Percentiles rank a stretch among this genome's conserved stretches.
Conservation (phyloP, 2,888 invertebrate species). For the Hoplodrina blanda region DNA sequence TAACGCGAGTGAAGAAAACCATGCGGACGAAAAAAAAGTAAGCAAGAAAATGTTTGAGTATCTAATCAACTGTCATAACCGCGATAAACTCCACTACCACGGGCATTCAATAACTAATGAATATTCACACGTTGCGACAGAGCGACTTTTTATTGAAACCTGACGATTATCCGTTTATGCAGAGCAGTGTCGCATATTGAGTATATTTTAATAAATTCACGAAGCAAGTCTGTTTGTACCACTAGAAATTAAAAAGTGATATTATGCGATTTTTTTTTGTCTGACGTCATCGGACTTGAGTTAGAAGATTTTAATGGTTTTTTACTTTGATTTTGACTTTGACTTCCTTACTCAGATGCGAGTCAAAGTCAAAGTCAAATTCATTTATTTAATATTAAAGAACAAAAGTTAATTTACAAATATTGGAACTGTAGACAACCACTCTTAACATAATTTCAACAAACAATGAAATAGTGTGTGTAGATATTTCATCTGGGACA, state of each 20-base stretch:
- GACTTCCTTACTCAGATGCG: too few relatives aligned
- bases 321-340: too few relatives aligned
- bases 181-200: slow-evolving; percentile 70
- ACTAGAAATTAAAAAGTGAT: slow-evolving; percentile 8
- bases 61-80: slow-evolving; percentile 21
- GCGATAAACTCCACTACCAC: slow-evolving; percentile 33
- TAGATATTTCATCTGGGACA: too few relatives aligned
- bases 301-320: not conserved
- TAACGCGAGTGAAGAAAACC: too few relatives aligned
- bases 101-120: slow-evolving; percentile 73
- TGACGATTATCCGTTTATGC: slow-evolving; percentile 70
- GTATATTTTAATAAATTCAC: slow-evolving; percentile 59
- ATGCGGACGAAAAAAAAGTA: too few relatives aligned
- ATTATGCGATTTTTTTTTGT: not conserved
- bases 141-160: slow-evolving; percentile 75
- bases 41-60: too few relatives aligned
- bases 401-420: too few relatives aligned
- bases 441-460: too few relatives aligned
- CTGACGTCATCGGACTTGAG: not conserved
- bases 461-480: too few relatives aligned
- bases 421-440: too few relatives aligned
- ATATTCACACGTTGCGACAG: slow-evolving; percentile 74
- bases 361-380: too few relatives aligned
- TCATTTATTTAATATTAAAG: too few relatives aligned
- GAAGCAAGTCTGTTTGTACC: slow-evolving; percentile 34